phyloP scores from a whole-genome alignment of 2,113 vertebrate species.

The Parus major region DNA sequence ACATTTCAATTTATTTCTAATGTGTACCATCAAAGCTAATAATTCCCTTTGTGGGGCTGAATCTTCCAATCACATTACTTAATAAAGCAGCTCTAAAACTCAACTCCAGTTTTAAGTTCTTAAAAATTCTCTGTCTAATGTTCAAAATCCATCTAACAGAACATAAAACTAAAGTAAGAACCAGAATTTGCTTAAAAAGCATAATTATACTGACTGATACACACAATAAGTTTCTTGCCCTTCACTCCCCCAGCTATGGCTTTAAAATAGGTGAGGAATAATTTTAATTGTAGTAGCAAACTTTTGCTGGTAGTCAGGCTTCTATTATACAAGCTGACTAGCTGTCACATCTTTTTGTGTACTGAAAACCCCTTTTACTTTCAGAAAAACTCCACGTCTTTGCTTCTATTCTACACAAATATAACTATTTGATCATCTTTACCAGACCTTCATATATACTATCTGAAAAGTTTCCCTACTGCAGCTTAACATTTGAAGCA shows the following conservation, averaged over 20 bases:
- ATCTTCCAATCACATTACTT: not conserved
- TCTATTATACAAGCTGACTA: not conserved
- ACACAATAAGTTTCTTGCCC: not conserved
- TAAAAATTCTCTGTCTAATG: not conserved
- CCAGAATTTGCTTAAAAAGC: not conserved
- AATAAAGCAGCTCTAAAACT: not conserved
- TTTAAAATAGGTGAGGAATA: conserved; percentile 1
- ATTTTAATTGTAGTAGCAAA: not conserved
- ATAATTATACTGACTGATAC: not conserved
- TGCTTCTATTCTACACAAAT: not conserved
- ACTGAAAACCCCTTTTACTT: not conserved
- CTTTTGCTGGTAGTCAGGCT: not conserved
- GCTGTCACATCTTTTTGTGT: not conserved
- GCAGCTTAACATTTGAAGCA: not conserved
- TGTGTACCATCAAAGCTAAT: not conserved
- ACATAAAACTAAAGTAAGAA: not conserved
- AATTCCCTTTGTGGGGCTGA: not conserved
- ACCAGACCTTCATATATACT: not conserved
- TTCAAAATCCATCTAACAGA: not conserved
- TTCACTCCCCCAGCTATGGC: not conserved
- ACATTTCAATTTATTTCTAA: not conserved
- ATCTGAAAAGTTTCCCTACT: not conserved
- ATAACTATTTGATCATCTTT: not conserved
- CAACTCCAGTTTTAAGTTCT: not conserved
- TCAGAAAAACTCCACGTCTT: not conserved